phyloP scores from a whole-genome alignment of 2,888 invertebrate genomes.

The Gastrophysa polygoni region DNA sequence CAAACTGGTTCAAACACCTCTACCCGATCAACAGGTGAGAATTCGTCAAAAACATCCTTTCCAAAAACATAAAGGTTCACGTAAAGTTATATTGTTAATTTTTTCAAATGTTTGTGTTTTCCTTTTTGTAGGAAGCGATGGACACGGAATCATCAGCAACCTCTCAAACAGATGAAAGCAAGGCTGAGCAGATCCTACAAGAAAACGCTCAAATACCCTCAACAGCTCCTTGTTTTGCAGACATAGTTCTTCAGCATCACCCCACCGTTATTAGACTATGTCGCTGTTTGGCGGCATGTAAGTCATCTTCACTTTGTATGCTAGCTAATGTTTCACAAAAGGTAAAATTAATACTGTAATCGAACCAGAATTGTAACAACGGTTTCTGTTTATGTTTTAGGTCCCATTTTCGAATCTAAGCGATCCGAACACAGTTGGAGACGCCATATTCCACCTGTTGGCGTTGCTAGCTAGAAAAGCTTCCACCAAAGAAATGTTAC shows the following conservation, averaged over 20 bases:
- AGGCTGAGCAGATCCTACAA: constrained; percentile 69
- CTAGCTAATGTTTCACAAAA: constrained; percentile 58
- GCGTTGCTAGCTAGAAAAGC: constrained; percentile 78
- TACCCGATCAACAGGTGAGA: constrained; percentile 57
- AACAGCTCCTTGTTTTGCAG: constrained; percentile 72
- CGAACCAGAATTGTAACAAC: constrained; percentile 14
- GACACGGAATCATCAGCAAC: constrained; percentile 57
- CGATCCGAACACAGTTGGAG: constrained; percentile 80
- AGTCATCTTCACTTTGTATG: constrained; percentile 72
- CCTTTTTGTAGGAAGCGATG: constrained; percentile 56
- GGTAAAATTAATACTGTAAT: constrained; percentile 36
- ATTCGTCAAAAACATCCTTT: no score
- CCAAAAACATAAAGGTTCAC: no score
- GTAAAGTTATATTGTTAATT: no score
- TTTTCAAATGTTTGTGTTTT: no score
- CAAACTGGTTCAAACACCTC: constrained; percentile 68
- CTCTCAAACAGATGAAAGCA: constrained; percentile 84
- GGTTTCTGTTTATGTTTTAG: constrained; percentile 36
- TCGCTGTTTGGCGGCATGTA: constrained; percentile 78
- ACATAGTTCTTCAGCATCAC: constrained; percentile 75
- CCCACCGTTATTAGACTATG: constrained; percentile 84
- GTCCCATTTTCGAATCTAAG: constrained; percentile 53
- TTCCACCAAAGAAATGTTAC: constrained; percentile 74
- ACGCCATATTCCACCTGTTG: constrained; percentile 86
- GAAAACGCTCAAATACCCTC: constrained; percentile 44